These are phyloP conservation scores for Cremastinae sp. DNA, from an alignment of 2,888 invertebrate genomes.

Conservation along the genomic window DNA sequence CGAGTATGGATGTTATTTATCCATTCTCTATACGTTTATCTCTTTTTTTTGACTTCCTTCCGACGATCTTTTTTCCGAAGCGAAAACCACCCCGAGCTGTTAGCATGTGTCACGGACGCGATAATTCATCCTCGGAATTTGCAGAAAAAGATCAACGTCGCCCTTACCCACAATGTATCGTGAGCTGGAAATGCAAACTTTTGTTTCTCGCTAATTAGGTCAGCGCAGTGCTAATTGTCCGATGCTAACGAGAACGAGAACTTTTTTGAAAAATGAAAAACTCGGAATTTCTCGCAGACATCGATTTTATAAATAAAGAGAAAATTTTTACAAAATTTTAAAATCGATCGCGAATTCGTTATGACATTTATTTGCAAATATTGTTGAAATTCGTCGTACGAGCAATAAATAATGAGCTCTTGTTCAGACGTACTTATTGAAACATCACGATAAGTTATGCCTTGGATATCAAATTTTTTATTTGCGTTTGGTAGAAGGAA, in stretches of 20 bases:
- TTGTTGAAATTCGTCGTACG: no score
- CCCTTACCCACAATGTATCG: constrained; percentile 65
- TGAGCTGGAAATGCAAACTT: constrained; percentile 59
- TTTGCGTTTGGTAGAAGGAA: constrained; percentile 35
- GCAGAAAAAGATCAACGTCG: constrained; percentile 28
- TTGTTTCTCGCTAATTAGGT: constrained; percentile 74
- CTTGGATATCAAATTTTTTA: constrained; percentile 42
- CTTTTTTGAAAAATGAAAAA: constrained; percentile 17
- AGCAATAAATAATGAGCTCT: constrained; percentile 24
- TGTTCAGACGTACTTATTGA: constrained; percentile 37
- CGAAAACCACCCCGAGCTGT: constrained; percentile 22
- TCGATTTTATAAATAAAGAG: no score
- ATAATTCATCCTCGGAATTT: constrained; percentile 56
- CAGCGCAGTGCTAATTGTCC: constrained; percentile 73
- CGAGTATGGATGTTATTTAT: constrained; percentile 20
- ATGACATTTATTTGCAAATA: no score
- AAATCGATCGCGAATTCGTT: no score
- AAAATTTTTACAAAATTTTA: no score
- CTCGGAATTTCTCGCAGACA: no score
- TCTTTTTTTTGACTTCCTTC: constrained; percentile 13
- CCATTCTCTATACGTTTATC: constrained; percentile 4
- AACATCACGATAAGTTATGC: constrained; percentile 33
- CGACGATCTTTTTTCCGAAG: not conserved
- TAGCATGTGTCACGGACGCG: constrained; percentile 63
- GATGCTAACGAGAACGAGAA: constrained; percentile 71